Evolutionary conservation across 2,113 vertebrate species (phyloP), one percentile per base, ranked within the genome.

Genomic region (Hystrix brachyura): DNA sequence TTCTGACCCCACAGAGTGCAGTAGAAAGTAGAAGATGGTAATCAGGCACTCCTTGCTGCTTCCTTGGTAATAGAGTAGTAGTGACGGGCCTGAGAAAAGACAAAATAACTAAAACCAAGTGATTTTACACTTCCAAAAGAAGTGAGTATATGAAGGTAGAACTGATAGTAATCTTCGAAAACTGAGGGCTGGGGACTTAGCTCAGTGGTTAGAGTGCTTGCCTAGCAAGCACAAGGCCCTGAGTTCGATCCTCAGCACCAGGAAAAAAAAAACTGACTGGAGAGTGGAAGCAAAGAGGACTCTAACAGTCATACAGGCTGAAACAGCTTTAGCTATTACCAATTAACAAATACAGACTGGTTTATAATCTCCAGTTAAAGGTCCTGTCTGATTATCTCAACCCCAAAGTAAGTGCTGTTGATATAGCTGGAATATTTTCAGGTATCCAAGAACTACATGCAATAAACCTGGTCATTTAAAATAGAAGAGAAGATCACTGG

Each of bases 111-210:
- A 94, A 96, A 96, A 92, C 80, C 29, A 95, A 93, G 59, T 94
- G 53, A 91, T 80, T 95, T 96, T 96, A 95, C 81, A 96, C 48
- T 96, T 79, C 86, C 55, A 87, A 95, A 97, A 94, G 79, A 96
- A 96, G 91, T 87, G 69, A 91, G 80, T 85, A 71, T 34, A 72
- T 81, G 65, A 96, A 94, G 29, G 57, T 55, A 94, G 69, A 91
- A 93, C 15, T 94, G 53, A 91, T 86, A 12, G 46, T 59, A 90
- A 85, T 79, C 48, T 95, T 46, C 48, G n/a, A 88, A 95, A 96
- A 93, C 38, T 84, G 14, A 38, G 38, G 38, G 38, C 38, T 38
- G 38, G 38, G 38, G 38, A 38, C 38, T 38, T 38, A 38, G 38
- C 38, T 38, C 38, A 38, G 38, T 38, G 38, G 38, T 38, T 38